Conservation (phyloP, 35 echinoderm and acorn worm genomes). For the Ptychodera flava region DNA sequence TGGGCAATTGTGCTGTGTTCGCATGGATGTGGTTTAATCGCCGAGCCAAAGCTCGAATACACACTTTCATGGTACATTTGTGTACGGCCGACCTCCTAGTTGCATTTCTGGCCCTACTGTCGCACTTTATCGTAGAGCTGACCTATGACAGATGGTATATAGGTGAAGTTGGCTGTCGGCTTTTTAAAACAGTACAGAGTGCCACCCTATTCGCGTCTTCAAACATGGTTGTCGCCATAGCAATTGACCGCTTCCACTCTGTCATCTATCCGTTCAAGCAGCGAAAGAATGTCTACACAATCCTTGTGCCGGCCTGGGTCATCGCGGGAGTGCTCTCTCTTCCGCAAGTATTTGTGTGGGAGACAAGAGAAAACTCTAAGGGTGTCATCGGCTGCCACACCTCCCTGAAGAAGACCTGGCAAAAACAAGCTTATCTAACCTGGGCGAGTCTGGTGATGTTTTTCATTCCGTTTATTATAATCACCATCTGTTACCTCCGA, state of each 20-base stretch:
- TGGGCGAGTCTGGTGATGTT: conserved; percentile 73
- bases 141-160: neutral
- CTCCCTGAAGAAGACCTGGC: neutral
- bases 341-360: conserved; percentile 70
- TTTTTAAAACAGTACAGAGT: conserved; percentile 62
- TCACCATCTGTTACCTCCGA: conserved; percentile 55
- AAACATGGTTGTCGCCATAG: conserved; percentile 77
- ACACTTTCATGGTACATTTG: conserved; percentile 68
- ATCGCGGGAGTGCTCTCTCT: conserved; percentile 43
- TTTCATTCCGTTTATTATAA: conserved; percentile 68
- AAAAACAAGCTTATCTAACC: conserved; percentile 39
- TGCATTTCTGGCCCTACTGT: conserved; percentile 67
- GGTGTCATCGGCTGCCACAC: conserved; percentile 27
- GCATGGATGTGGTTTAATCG: conserved; percentile 71
- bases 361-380: neutral
- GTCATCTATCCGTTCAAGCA: conserved; percentile 73
- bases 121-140: conserved; percentile 36
- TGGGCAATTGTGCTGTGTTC: conserved; percentile 68
- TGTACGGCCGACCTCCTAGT: conserved; percentile 78
- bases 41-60: conserved; percentile 57
- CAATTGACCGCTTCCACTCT: conserved; percentile 73
- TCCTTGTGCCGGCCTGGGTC: conserved; percentile 56
- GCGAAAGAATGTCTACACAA: conserved; percentile 58
- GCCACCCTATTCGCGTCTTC: conserved; percentile 54
- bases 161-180: conserved; percentile 54